These are phyloP conservation scores for Hipparchia semele DNA, from an alignment of 2,888 invertebrate genomes.

Conservation along the genomic window DNA sequence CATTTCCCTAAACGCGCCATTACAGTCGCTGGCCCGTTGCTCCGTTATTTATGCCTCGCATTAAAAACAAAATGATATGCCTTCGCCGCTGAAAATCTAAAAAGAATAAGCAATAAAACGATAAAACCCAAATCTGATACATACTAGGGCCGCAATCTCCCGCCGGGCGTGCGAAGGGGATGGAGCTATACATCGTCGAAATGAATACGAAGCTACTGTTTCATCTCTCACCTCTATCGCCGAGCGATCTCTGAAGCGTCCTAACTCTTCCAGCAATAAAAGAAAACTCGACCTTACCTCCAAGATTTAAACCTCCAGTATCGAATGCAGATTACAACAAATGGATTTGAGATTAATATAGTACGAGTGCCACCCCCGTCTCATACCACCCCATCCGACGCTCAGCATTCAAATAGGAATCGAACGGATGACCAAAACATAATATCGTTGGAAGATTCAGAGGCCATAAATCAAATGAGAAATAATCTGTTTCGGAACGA, in stretches of 20 bases:
- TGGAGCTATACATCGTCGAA: slow-evolving; percentile 72
- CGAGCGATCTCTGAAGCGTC: slow-evolving; percentile 78
- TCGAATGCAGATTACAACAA: slow-evolving; percentile 78
- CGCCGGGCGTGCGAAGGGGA: slow-evolving; percentile 75
- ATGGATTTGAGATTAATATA: slow-evolving; percentile 83
- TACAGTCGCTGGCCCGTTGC: slow-evolving; percentile 74
- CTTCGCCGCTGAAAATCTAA: slow-evolving; percentile 82
- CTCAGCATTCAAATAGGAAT: slow-evolving; percentile 83
- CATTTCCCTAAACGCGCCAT: slow-evolving; percentile 73
- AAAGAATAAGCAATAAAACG: slow-evolving; percentile 84
- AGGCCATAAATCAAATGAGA: slow-evolving; percentile 84
- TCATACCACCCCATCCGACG: slow-evolving; percentile 80
- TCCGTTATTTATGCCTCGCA: slow-evolving; percentile 77
- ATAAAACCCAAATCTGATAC: slow-evolving; percentile 84
- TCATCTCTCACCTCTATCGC: slow-evolving; percentile 83
- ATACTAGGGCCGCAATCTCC: slow-evolving; percentile 78
- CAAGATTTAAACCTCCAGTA: slow-evolving; percentile 58
- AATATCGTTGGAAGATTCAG: slow-evolving; percentile 82
- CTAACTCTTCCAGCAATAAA: slow-evolving; percentile 70
- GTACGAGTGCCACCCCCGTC: slow-evolving; percentile 80
- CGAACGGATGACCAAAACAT: slow-evolving; percentile 84
- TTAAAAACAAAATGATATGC: slow-evolving; percentile 83
- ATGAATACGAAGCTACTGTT: slow-evolving; percentile 82
- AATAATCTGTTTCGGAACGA: slow-evolving; percentile 83
- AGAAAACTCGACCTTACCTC: slow-evolving; percentile 68